These are phyloP conservation scores for Brachypalpus laphriformis DNA, from an alignment of 2,888 invertebrate species.

Conservation along the genomic window DNA sequence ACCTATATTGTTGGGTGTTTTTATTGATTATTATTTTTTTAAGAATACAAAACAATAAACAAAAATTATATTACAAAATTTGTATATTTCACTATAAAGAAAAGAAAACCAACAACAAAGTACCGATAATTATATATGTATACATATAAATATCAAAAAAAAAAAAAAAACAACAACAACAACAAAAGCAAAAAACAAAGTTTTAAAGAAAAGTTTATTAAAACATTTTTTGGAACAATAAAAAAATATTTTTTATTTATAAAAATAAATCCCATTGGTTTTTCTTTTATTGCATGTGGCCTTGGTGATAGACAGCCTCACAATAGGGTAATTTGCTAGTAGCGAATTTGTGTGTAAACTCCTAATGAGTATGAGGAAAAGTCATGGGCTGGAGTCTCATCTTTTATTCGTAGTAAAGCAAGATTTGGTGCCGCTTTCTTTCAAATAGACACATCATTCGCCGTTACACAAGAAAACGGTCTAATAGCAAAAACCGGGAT, in stretches of 20 bases:
- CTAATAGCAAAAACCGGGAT: too few species aligned
- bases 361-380: too few species aligned
- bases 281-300: too few species aligned
- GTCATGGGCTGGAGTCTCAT: too few species aligned
- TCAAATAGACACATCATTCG: too few species aligned
- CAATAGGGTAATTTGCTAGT: too few species aligned
- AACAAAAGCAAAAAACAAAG: slow-evolving; percentile 17
- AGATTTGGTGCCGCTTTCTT: too few species aligned
- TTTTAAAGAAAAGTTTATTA: slow-evolving; percentile 73
- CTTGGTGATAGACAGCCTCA: too few species aligned
- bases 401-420: too few species aligned
- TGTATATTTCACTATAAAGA: slow-evolving; percentile 72
- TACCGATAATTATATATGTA: slow-evolving; percentile 72
- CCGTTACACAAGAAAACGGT: too few species aligned
- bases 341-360: too few species aligned
- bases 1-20: slow-evolving; percentile 72
- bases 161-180: slow-evolving; percentile 3
- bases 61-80: slow-evolving; percentile 68
- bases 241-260: slow-evolving; percentile 74
- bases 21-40: slow-evolving; percentile 74
- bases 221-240: slow-evolving; percentile 74
- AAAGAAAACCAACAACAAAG: slow-evolving; percentile 50
- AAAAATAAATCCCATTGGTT: slow-evolving; percentile 54
- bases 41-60: slow-evolving; percentile 68
- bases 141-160: slow-evolving; percentile 68